A percentile compares a stretch with the other conserved stretches of the same genome.
These are phyloP conservation scores for Dermolepida albohirtum DNA, from an alignment of 2,888 invertebrate genomes.

Conservation along the genomic window DNA sequence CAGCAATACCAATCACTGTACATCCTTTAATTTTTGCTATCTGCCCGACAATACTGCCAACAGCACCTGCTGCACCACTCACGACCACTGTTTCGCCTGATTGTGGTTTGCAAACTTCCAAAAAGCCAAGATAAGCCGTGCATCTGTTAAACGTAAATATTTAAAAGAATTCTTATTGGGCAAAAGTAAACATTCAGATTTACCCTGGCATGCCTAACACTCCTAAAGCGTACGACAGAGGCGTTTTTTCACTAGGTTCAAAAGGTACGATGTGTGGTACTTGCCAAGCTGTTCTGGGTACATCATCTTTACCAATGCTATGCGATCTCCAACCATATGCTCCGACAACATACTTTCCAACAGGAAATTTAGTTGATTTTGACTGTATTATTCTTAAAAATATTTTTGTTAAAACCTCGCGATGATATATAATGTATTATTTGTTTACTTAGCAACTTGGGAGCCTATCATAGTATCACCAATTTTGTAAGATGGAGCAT, in stretches of 20 bases:
- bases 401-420: not conserved
- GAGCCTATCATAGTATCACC: constrained; percentile 77
- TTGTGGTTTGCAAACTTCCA: constrained; percentile 78
- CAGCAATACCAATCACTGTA: constrained; percentile 78
- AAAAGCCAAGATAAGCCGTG: constrained; percentile 80
- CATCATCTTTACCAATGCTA: constrained; percentile 78
- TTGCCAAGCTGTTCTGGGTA: not conserved
- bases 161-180: not conserved
- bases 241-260: constrained; percentile 65
- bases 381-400: constrained; percentile 75
- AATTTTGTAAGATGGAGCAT: constrained; percentile 64
- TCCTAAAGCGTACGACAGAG: constrained; percentile 73
- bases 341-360: constrained; percentile 73
- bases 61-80: constrained; percentile 83
- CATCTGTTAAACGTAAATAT: constrained; percentile 66
- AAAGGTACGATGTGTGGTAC: constrained; percentile 68
- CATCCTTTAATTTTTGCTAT: constrained; percentile 80
- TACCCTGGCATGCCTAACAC: constrained; percentile 79
- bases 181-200: not conserved
- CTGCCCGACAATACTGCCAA: constrained; percentile 82
- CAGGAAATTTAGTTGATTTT: constrained; percentile 73
- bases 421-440: no score
- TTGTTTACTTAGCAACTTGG: constrained; percentile 75
- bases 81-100: constrained; percentile 79
- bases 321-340: constrained; percentile 78